Evolutionary conservation across 2,888 invertebrate genomes (phyloP), one percentile per base, ranked within the genome.

Genomic region (Embidobia sp.): DNA sequence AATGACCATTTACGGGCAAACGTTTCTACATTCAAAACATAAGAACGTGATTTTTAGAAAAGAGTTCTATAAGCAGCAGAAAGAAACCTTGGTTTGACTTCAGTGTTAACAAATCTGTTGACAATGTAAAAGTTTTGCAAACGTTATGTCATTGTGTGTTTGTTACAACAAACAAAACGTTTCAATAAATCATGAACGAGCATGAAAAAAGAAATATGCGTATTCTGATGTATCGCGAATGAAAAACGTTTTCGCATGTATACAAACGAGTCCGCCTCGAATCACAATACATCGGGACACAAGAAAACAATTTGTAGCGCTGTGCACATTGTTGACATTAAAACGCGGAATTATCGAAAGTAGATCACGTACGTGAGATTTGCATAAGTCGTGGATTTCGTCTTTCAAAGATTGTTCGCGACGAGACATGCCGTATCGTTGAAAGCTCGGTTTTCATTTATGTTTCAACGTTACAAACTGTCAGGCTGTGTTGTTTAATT

Each of bases 361-460:
- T 44, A 69, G 63, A 75, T 75, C 67, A 63, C 63, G 67, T 69
- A 69, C 75, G 67, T 61, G 75, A 67, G 61, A 67, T 55, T 26
- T 46, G 51, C 18, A 29, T 42, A 31, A 64, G 57, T 37, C 40
- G 19, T 27, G 13, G 44, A 46, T 31, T 37, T n/a, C n/a, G n/a
- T n/a, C n/a, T n/a, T n/a, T n/a, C n/a, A n/a, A n/a, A n/a, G 61
- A 74, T 67, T 53, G 61, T 61, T 67, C 31, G 26, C 15, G 31
- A 31, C 42, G 57, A 51, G 63, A 51, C 73, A 73, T 73, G 73
- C 64, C 59, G 44, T 73, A 73, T 73, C 73, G 37, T 59, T 3
- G 15, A 19, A 15, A 40, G 26, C 15, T 40, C 7, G 29, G 16
- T 8, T 57, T 64, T 57, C 64, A 51, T 73, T 64, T 57, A 22